phyloP scores from a whole-genome alignment of 2,888 invertebrate genomes.

The Drosophila silvestris region DNA sequence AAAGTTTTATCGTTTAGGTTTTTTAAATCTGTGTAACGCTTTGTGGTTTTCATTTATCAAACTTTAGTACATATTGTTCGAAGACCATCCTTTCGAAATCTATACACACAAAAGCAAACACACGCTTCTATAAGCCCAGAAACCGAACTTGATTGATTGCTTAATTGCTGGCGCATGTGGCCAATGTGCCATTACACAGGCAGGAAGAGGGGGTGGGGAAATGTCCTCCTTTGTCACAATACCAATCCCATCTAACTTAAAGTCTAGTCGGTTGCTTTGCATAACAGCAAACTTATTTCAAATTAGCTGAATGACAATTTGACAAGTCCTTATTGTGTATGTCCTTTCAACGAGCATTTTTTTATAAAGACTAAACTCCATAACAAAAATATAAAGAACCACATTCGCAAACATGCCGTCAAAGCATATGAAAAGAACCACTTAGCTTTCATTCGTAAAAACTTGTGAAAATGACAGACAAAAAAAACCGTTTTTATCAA shows the following conservation, averaged over 20 bases:
- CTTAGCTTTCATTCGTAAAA: conserved; percentile 6
- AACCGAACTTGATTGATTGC: conserved; percentile 29
- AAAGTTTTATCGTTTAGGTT: background rate
- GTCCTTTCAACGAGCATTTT: background rate
- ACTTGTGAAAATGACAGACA: background rate
- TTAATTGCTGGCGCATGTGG: conserved; percentile 17
- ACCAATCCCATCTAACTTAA: conserved; percentile 2
- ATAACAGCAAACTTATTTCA: conserved; percentile 18
- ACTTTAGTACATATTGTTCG: conserved; percentile 4
- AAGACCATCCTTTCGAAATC: background rate
- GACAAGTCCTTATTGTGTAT: background rate
- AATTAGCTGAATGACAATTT: conserved; percentile 29
- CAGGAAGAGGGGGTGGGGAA: background rate
- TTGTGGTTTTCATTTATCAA: conserved; percentile 16
- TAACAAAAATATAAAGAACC: conserved; percentile 16
- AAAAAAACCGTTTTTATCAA: background rate
- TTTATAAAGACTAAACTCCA: background rate
- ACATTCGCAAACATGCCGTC: background rate
- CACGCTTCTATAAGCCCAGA: background rate
- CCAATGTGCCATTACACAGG: background rate
- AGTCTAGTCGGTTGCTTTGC: conserved; percentile 1
- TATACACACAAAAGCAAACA: conserved; percentile 1
- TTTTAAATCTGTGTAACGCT: conserved; percentile 6
- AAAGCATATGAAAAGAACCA: conserved; percentile 15
- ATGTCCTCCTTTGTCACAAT: background rate